A percentile compares a stretch with the other conserved stretches of the same genome.
These are phyloP conservation scores for Uria lomvia DNA, from an alignment of 2,113 vertebrate genomes.

Conservation along the genomic window DNA sequence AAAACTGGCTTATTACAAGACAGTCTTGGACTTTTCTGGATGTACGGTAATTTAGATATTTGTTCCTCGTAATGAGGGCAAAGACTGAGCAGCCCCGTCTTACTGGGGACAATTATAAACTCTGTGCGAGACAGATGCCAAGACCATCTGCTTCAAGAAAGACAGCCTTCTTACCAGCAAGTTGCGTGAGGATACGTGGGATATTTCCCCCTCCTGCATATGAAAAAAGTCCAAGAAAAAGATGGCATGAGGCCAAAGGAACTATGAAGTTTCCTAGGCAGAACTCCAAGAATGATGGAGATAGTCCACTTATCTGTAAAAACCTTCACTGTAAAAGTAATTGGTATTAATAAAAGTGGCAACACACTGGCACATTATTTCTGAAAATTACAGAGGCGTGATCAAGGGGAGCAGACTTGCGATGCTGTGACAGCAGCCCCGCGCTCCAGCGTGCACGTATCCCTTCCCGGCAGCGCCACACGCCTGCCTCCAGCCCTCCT, in stretches of 20 bases:
- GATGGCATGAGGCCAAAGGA: neutral
- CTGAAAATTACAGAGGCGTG: neutral
- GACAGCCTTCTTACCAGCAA: neutral
- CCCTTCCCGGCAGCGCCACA: neutral
- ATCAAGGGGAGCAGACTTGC: neutral
- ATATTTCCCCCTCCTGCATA: neutral
- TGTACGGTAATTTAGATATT: neutral
- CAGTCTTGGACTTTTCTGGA: neutral
- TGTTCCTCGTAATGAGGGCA: neutral
- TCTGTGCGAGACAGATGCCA: constrained; percentile 24
- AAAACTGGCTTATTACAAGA: neutral
- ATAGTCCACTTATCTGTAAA: neutral
- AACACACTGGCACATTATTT: neutral
- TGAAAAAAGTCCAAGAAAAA: neutral
- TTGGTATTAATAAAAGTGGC: neutral
- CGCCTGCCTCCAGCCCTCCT: neutral
- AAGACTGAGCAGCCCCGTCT: constrained; percentile 13
- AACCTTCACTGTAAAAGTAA: neutral
- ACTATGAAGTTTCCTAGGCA: neutral
- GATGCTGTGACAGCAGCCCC: neutral
- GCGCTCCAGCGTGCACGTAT: neutral
- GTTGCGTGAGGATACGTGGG: neutral
- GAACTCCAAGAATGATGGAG: neutral
- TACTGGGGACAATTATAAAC: neutral
- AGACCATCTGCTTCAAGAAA: constrained; percentile 31